Evolutionary conservation across 2,888 invertebrate species (phyloP), one percentile per base, ranked within the genome.

Genomic region (Busseola fusca): DNA sequence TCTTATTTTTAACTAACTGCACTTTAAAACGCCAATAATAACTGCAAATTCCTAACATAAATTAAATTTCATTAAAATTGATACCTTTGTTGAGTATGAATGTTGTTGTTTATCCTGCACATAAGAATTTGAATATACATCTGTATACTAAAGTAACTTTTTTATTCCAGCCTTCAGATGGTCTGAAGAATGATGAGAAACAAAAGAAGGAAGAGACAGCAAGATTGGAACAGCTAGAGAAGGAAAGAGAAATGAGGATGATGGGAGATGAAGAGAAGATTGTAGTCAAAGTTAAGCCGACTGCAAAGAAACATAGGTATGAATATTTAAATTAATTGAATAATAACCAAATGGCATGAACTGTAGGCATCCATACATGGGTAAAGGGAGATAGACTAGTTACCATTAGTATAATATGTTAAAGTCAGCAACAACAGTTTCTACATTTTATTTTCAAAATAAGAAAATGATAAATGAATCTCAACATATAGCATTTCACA

Each of bases 151-250:
- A 27, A 9, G 1, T 57, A 25, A 12, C 3, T 0, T 16, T 25
- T 34, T 40, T 52, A 48, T 88, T 83, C 66, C 92, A 97, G 96
- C 98, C 97, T 18, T 97, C 98, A 30, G 98, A 99, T 88, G 97
- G 97, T 82, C 91, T 98, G 27, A 98, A 98, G 91, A 97, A 97
- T 18, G 97, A 98, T 83, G 98, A 98, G 81, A 98, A 99, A 91
- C 93, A 98, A 62, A 97, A 97, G 0, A 97, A 96, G 83, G 97
- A 98, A 89, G 98, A 98, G 88, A 97, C 97, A 84, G 97, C 97
- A 78, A 97, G 96, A 78, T 91, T 99, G 21, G 97, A 98, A 82
- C 96, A 97, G 85, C 92, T 98, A 58, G 98, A 99, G 94, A 96
- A 96, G 76, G 98, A 98, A 82, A 96, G 98, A 72, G 88, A 97